phyloP scores from a whole-genome alignment of 1,140 invertebrate species.

The Drosophila funebris region DNA sequence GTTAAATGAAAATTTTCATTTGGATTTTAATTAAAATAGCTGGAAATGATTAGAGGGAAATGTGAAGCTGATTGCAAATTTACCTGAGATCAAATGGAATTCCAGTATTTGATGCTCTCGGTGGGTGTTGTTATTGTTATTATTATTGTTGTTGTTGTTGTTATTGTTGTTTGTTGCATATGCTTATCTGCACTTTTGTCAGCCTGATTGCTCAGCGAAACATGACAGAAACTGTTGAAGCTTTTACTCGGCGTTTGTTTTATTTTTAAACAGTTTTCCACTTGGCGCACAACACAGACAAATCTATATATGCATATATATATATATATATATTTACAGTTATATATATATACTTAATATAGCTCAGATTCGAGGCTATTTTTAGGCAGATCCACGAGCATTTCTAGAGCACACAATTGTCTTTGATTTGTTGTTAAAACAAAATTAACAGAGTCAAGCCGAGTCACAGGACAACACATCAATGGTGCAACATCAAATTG shows the following conservation, averaged over 20 bases:
- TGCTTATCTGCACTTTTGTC: slow-evolving; percentile 2
- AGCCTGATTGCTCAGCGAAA: too few relatives aligned
- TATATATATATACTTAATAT: slow-evolving; percentile 14
- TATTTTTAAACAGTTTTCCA: slow-evolving; percentile 74
- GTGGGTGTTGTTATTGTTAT: slow-evolving; percentile 3
- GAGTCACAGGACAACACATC: too few relatives aligned
- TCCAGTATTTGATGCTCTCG: slow-evolving; percentile 1
- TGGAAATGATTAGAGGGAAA: neutral
- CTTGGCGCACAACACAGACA: slow-evolving; percentile 46
- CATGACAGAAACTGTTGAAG: neutral
- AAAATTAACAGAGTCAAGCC: neutral
- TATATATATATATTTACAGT: neutral
- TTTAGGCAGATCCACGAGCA: slow-evolving; percentile 38
- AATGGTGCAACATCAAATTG: too few relatives aligned
- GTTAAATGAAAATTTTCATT: slow-evolving; percentile 21
- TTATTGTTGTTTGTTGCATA: slow-evolving; percentile 25
- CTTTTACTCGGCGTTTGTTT: slow-evolving; percentile 40
- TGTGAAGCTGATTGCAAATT: neutral
- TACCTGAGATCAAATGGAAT: slow-evolving; percentile 22
- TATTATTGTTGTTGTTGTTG: neutral
- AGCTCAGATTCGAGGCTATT: slow-evolving; percentile 48
- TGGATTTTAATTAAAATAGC: slow-evolving; percentile 19
- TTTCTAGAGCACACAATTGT: slow-evolving; percentile 7
- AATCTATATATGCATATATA: slow-evolving; percentile 3
- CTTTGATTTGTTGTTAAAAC: slow-evolving; percentile 1